These are phyloP conservation scores for Synanthedon myopaeformis DNA, from an alignment of 2,888 invertebrate genomes.

Conservation along the genomic window DNA sequence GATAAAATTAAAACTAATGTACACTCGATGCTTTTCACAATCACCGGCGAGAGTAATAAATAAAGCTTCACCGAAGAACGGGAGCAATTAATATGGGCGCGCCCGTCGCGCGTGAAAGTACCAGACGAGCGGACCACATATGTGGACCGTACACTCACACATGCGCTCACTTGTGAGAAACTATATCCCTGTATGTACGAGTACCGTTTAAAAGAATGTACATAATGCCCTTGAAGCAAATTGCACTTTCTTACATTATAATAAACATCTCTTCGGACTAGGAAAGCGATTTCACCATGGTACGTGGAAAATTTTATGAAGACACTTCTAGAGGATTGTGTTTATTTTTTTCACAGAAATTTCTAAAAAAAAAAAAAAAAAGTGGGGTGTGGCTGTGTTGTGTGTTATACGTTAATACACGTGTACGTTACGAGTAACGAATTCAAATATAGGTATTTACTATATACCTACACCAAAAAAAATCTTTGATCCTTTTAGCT, in stretches of 20 bases:
- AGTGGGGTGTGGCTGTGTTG: no score
- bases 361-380: no score
- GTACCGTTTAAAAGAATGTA: not conserved
- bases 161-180: slow-evolving; percentile 8
- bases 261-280: not conserved
- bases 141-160: slow-evolving; percentile 30
- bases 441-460: no score
- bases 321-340: no score
- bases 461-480: no score
- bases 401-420: no score
- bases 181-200: not conserved
- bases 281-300: not conserved
- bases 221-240: not conserved
- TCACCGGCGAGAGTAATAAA: slow-evolving; percentile 63
- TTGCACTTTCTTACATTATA: not conserved
- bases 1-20: slow-evolving; percentile 65
- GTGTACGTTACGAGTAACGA: no score
- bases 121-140: slow-evolving; percentile 41
- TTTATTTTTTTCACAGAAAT: no score
- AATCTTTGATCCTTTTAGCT: no score
- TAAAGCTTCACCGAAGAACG: slow-evolving; percentile 67
- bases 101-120: slow-evolving; percentile 63
- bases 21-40: slow-evolving; percentile 65
- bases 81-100: slow-evolving; percentile 70
- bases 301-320: no score